Evolutionary conservation across 2,113 vertebrate genomes (phyloP).

Genomic region (Cryptotis parvus): DNA sequence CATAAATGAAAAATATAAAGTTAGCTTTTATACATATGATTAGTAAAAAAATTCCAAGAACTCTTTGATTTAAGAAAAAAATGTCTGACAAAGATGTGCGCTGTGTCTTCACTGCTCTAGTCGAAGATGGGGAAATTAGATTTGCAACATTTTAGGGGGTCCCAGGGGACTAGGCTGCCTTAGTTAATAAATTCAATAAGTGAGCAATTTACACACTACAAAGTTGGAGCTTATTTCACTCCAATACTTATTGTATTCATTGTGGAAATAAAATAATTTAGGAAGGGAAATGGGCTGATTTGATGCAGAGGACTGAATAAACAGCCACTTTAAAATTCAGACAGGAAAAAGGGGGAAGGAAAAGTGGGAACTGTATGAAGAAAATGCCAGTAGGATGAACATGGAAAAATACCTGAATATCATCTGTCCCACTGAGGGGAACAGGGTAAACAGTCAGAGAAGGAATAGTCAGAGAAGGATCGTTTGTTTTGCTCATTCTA

Average conservation of each 20-base stretch:
- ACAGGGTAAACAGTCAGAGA: background rate
- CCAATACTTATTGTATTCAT: too few relatives aligned
- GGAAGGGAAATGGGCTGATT: rapidly evolving
- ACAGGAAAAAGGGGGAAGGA: background rate
- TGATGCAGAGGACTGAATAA: conserved; percentile 1
- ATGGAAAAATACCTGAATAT: background rate
- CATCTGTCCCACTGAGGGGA: background rate
- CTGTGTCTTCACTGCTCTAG: background rate
- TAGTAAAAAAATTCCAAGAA: background rate
- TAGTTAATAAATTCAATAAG: background rate
- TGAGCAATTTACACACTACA: background rate
- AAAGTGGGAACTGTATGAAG: background rate
- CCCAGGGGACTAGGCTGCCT: background rate
- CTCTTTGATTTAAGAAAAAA: background rate
- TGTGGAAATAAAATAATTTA: background rate
- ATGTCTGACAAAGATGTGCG: background rate
- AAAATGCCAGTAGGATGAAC: background rate
- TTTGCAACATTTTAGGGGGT: background rate
- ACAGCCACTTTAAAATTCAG: background rate
- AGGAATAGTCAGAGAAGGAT: background rate
- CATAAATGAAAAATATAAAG: conserved; percentile 51
- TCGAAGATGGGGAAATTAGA: background rate
- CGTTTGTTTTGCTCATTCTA: conserved; percentile 42
- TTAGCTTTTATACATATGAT: background rate
- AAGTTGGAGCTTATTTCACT: background rate